Conservation (phyloP, 2,113 vertebrate genomes). For the Eurypyga helias region DNA sequence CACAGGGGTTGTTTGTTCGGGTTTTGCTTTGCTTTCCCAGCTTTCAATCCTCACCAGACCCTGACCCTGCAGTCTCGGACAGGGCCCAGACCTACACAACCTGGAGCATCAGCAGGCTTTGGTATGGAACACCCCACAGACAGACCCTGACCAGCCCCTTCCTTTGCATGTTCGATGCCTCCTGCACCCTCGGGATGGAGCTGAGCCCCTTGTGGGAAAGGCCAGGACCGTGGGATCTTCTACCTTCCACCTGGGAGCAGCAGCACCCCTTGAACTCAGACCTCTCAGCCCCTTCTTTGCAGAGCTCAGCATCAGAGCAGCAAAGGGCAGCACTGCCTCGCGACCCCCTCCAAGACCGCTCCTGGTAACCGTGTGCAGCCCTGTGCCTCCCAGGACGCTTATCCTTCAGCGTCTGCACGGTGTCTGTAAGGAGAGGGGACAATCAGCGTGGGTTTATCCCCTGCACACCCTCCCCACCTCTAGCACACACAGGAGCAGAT, state of each 20-base stretch:
- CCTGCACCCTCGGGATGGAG: not conserved
- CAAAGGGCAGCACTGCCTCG: not conserved
- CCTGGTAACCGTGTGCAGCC: rapidly evolving
- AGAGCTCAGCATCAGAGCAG: not conserved
- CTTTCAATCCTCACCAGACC: not conserved
- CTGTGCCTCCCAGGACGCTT: not conserved
- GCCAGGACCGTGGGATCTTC: not conserved
- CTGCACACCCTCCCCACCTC: not conserved
- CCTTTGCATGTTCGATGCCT: not conserved
- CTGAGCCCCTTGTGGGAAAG: not conserved
- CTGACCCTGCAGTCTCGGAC: not conserved
- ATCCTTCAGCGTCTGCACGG: not conserved
- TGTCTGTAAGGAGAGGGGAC: not conserved
- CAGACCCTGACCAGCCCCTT: not conserved
- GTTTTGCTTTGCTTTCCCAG: not conserved
- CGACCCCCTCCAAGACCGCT: not conserved
- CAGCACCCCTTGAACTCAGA: not conserved
- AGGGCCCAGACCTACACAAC: not conserved
- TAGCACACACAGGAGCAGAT: not conserved
- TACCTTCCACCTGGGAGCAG: not conserved
- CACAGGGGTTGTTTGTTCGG: not conserved
- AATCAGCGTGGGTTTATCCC: not conserved
- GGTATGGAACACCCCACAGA: not conserved
- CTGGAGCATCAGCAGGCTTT: not conserved
- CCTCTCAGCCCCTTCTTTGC: not conserved